phyloP scores from a whole-genome alignment of 2,113 vertebrate species.

The Elanoides forficatus region DNA sequence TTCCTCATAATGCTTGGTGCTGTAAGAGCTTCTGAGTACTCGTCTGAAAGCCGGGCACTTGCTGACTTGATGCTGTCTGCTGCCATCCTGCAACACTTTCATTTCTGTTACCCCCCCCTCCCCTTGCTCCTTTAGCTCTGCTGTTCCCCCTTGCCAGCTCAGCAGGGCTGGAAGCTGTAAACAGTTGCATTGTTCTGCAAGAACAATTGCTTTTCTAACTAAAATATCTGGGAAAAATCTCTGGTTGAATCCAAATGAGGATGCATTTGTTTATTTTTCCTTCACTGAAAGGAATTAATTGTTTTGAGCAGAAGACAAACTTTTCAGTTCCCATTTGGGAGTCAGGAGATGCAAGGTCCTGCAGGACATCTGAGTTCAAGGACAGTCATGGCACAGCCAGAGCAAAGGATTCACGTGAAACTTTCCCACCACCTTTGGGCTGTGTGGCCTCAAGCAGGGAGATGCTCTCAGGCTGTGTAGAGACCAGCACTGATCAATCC shows the following conservation, averaged over 20 bases:
- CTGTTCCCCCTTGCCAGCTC: background rate
- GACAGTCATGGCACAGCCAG: background rate
- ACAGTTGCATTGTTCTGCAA: background rate
- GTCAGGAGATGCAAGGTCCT: background rate
- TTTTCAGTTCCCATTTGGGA: background rate
- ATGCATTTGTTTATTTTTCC: background rate
- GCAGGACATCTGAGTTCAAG: background rate
- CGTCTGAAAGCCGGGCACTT: background rate
- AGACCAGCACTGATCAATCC: background rate
- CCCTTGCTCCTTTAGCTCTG: background rate
- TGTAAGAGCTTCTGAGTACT: background rate
- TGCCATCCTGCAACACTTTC: background rate
- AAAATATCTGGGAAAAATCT: background rate
- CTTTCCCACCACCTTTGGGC: background rate
- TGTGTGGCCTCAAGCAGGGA: accelerated
- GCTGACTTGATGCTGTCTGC: background rate
- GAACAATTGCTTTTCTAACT: background rate
- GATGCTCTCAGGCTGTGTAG: background rate
- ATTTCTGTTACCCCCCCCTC: background rate
- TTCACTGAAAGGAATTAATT: background rate
- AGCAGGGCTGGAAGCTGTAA: background rate
- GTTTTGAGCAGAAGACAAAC: background rate
- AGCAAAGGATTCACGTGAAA: accelerated
- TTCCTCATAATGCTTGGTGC: background rate
- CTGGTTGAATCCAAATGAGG: background rate